phyloP scores from a whole-genome alignment of 2,113 vertebrate genomes.

The Lepidothrix coronata region DNA sequence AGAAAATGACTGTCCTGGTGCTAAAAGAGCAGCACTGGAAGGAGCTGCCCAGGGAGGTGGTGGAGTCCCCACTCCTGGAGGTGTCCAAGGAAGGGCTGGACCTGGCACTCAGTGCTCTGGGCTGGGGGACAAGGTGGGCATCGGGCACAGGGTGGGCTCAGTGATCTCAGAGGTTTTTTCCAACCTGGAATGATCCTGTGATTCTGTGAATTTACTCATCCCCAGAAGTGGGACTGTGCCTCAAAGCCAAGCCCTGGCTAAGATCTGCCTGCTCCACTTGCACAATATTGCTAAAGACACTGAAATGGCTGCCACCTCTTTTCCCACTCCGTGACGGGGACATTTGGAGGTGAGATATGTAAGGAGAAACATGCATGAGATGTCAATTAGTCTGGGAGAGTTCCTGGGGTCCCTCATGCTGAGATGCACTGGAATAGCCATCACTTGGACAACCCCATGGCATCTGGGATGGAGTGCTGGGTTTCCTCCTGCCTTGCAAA shows the following conservation, averaged over 20 bases:
- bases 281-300: neutral
- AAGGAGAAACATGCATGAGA: neutral
- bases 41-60: neutral
- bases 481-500: neutral
- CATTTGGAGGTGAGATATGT: neutral
- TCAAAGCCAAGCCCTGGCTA: neutral
- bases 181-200: neutral
- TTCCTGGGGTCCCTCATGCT: neutral
- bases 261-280: neutral
- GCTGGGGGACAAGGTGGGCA: neutral
- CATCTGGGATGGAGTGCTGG: neutral
- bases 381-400: fast-evolving
- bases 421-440: neutral
- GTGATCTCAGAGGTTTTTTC: neutral
- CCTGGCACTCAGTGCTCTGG: neutral
- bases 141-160: neutral
- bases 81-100: neutral
- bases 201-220: neutral
- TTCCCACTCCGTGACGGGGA: neutral
- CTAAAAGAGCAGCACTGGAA: neutral
- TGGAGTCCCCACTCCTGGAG: neutral
- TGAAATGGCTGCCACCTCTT: fast-evolving
- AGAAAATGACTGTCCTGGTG: neutral
- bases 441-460: neutral
- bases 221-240: neutral